A percentile compares a stretch with the other conserved stretches of the same genome.
phyloP scores from a whole-genome alignment of 2,113 vertebrate genomes.

The Sceloporus undulatus region DNA sequence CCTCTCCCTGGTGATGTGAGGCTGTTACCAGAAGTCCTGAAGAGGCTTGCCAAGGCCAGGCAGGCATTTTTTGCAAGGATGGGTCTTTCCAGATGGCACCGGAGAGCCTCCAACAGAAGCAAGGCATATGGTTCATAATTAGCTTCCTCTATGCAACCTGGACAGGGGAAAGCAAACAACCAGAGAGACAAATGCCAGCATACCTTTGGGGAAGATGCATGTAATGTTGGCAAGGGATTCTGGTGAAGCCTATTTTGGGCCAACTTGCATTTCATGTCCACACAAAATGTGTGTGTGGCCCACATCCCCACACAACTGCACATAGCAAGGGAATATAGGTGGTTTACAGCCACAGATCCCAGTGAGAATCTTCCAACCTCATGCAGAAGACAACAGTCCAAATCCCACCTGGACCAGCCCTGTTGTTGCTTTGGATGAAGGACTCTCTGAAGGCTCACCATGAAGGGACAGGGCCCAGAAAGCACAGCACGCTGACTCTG shows the following conservation, averaged over 20 bases:
- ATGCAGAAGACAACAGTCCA: too few relatives aligned
- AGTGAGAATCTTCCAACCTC: too few relatives aligned
- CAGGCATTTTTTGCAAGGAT: constrained; percentile 72
- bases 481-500: constrained; percentile 67
- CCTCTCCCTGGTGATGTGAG: not conserved
- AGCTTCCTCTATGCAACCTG: constrained; percentile 72
- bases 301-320: not conserved
- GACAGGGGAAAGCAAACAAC: not conserved
- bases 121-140: constrained; percentile 60
- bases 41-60: constrained; percentile 75
- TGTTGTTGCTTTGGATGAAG: too few relatives aligned
- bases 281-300: not conserved
- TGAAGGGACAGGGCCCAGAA: constrained; percentile 78
- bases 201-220: not conserved
- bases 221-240: too few relatives aligned
- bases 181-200: not conserved
- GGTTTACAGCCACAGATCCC: too few relatives aligned
- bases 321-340: not conserved
- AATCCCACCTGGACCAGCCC: too few relatives aligned
- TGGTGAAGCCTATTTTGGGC: too few relatives aligned
- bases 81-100: constrained; percentile 51
- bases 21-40: constrained; percentile 75
- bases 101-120: constrained; percentile 68
- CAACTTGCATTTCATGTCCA: too few relatives aligned
- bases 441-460: constrained; percentile 66